These are phyloP conservation scores for Sylvicola fuscatus DNA, from an alignment of 2,888 invertebrate genomes.

Conservation along the genomic window DNA sequence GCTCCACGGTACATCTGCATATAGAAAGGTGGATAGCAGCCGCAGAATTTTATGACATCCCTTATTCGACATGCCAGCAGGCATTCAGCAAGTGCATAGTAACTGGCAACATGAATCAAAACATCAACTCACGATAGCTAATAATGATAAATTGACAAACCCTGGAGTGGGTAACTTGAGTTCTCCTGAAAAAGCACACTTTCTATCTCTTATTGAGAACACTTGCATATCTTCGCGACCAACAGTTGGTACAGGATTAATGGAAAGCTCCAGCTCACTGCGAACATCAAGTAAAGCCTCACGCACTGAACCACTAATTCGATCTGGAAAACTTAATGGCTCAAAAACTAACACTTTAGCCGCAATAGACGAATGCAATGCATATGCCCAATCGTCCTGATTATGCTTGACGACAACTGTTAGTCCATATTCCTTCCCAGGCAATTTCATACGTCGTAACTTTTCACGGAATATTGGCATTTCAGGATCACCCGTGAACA, in stretches of 20 bases:
- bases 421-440: conserved; percentile 11
- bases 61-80: conserved; percentile 16
- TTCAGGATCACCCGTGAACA: too few species aligned
- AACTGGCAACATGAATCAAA: conserved; percentile 10
- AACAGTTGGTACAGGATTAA: conserved; percentile 15
- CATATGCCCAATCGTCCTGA: conserved; percentile 12
- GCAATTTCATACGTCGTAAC: conserved; percentile 2
- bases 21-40: conserved; percentile 15
- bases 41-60: conserved; percentile 17
- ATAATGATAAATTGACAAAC: too few species aligned
- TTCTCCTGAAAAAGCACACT: too few species aligned
- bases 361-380: conserved; percentile 5
- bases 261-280: conserved; percentile 17
- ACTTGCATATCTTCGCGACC: conserved; percentile 10
- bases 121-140: not conserved
- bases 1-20: too few species aligned
- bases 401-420: conserved; percentile 18
- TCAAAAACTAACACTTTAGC: conserved; percentile 14
- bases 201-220: conserved; percentile 14
- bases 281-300: conserved; percentile 15
- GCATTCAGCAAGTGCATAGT: conserved; percentile 21
- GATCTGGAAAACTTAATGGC: conserved; percentile 16
- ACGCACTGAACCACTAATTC: conserved; percentile 14
- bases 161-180: too few species aligned
- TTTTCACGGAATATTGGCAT: too few species aligned